Evolutionary conservation across 2,888 invertebrate species (phyloP).

Genomic region (Epinotia ramella): DNA sequence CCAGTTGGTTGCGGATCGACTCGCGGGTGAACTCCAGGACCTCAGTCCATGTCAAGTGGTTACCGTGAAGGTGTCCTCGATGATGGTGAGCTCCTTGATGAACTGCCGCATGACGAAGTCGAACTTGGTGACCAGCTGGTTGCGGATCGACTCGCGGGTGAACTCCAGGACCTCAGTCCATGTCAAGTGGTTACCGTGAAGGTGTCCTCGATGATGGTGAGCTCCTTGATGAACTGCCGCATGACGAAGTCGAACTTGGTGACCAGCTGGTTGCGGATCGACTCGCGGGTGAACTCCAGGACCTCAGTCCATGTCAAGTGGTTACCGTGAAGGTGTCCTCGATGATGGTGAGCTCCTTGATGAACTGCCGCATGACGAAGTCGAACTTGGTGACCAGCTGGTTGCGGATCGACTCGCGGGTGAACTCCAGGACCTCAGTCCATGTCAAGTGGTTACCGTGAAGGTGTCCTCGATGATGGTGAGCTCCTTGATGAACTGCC

Average conservation of each 20-base stretch:
- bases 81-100: no score
- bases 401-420: slow-evolving; percentile 89
- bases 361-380: slow-evolving; percentile 93
- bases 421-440: slow-evolving; percentile 87
- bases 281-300: slow-evolving; percentile 89
- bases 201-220: slow-evolving; percentile 89
- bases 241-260: slow-evolving; percentile 94
- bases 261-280: slow-evolving; percentile 89
- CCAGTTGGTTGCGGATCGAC: no score
- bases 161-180: no score
- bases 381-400: slow-evolving; percentile 93
- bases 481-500: slow-evolving; percentile 94
- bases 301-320: slow-evolving; percentile 60
- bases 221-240: slow-evolving; percentile 94
- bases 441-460: slow-evolving; percentile 78
- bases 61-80: no score
- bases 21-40: no score
- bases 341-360: slow-evolving; percentile 91
- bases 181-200: no score
- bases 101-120: no score
- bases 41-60: no score
- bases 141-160: no score
- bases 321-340: slow-evolving; percentile 89
- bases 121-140: no score
- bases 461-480: slow-evolving; percentile 89